A percentile compares a stretch with the other conserved stretches of the same genome.
Conservation (phyloP, 1,140 invertebrate species). For the Drosophila carrolli region DNA sequence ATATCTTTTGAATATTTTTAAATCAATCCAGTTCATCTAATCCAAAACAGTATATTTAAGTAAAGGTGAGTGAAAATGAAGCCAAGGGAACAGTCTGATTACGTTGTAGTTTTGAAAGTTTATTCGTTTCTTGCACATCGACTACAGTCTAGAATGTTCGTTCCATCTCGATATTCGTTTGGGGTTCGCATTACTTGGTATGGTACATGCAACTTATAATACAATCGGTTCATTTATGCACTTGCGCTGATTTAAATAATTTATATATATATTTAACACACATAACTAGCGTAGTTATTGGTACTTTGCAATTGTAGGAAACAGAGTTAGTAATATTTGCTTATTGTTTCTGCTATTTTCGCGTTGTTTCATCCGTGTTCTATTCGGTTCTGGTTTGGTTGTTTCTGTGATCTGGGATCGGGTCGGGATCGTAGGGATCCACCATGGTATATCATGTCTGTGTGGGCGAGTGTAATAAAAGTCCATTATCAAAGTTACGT, state of each 20-base stretch:
- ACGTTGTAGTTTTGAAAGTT: slow-evolving; percentile 68
- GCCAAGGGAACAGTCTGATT: slow-evolving; percentile 9
- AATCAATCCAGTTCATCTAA: neutral
- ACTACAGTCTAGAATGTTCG: slow-evolving; percentile 79
- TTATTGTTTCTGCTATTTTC: slow-evolving; percentile 78
- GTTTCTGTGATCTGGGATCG: slow-evolving; percentile 4
- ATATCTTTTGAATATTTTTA: neutral
- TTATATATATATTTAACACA: slow-evolving; percentile 74
- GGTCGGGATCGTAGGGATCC: slow-evolving; percentile 11
- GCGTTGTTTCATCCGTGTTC: slow-evolving; percentile 30
- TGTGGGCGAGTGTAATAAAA: slow-evolving; percentile 69
- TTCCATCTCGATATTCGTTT: slow-evolving; percentile 50
- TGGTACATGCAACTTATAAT: slow-evolving; percentile 77
- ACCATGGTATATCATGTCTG: slow-evolving; percentile 16
- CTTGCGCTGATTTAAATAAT: slow-evolving; percentile 74
- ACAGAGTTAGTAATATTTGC: slow-evolving; percentile 77
- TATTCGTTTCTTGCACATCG: slow-evolving; percentile 81
- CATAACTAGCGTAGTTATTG: slow-evolving; percentile 80
- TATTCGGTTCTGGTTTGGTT: slow-evolving; percentile 8
- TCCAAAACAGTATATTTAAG: neutral
- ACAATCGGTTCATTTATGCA: slow-evolving; percentile 75
- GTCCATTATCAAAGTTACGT: slow-evolving; percentile 75
- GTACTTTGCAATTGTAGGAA: slow-evolving; percentile 79
- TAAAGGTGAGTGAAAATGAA: slow-evolving; percentile 3
- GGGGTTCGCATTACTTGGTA: slow-evolving; percentile 63